Evolutionary conservation across 2,113 vertebrate genomes (phyloP).

Genomic region (Arothron firmamentum): DNA sequence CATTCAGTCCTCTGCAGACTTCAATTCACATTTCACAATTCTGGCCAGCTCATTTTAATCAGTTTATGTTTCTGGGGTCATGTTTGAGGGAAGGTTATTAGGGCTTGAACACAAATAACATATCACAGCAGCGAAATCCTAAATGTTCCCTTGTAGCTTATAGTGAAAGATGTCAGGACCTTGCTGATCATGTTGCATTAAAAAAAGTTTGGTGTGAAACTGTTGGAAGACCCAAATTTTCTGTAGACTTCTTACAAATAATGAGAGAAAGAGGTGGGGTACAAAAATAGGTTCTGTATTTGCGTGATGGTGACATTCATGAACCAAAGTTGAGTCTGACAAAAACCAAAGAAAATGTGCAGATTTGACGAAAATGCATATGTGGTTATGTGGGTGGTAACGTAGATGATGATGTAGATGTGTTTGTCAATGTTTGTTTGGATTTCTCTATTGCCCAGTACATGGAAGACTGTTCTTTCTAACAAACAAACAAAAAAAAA

Average conservation of each 20-base stretch:
- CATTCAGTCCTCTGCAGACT: conserved; percentile 28
- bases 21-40: conserved; percentile 21
- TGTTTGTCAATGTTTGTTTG: conserved; percentile 69
- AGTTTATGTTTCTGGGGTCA: conserved; percentile 3
- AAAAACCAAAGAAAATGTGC: conserved; percentile 29
- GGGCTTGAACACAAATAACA: neutral
- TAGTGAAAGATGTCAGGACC: neutral
- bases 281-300: conserved; percentile 21
- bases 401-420: conserved; percentile 51
- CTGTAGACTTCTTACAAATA: conserved; percentile 31
- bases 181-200: conserved; percentile 6
- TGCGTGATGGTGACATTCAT: conserved; percentile 36
- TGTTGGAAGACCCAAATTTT: conserved; percentile 22
- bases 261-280: neutral
- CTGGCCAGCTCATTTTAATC: neutral
- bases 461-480: conserved; percentile 88
- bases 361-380: conserved; percentile 35
- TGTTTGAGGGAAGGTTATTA: neutral
- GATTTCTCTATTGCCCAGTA: conserved; percentile 88
- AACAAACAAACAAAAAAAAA: conserved; percentile 77
- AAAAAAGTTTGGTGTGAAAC: conserved; percentile 35
- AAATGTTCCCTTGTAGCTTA: neutral
- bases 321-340: conserved; percentile 20
- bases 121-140: neutral
- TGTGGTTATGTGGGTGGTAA: conserved; percentile 37